Conservation (phyloP, 2,888 invertebrate species). For the Argynnis bischoffii region DNA sequence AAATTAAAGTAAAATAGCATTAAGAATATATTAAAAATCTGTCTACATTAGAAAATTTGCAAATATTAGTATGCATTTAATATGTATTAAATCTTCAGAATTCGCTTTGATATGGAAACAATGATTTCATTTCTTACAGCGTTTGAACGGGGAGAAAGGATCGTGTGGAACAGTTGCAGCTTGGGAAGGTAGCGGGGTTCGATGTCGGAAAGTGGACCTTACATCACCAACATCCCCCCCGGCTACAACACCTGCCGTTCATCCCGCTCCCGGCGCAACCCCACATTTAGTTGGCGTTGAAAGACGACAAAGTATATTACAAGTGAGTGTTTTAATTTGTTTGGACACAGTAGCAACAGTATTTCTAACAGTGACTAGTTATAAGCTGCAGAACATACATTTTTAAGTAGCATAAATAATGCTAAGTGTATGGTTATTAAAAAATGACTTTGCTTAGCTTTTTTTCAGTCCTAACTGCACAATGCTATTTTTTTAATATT, state of each 20-base stretch:
- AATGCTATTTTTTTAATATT: too few species aligned
- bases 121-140: slow-evolving; percentile 58
- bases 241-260: slow-evolving; percentile 64
- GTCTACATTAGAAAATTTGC: too few species aligned
- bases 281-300: slow-evolving; percentile 70
- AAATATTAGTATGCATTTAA: too few species aligned
- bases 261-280: slow-evolving; percentile 58
- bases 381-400: too few species aligned
- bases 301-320: slow-evolving; percentile 76
- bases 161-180: slow-evolving; percentile 85
- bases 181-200: slow-evolving; percentile 84
- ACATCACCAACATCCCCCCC: slow-evolving; percentile 74
- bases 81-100: not conserved
- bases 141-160: slow-evolving; percentile 85
- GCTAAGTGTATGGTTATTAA: too few species aligned
- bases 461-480: too few species aligned
- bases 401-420: too few species aligned
- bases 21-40: too few species aligned
- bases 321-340: slow-evolving; percentile 58
- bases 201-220: slow-evolving; percentile 82
- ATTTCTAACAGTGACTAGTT: too few species aligned
- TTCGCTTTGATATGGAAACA: not conserved
- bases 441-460: too few species aligned
- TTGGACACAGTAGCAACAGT: not conserved
- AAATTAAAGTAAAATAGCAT: too few species aligned